phyloP scores from a whole-genome alignment of 2,113 vertebrate species.

The Struthidea cinerea region DNA sequence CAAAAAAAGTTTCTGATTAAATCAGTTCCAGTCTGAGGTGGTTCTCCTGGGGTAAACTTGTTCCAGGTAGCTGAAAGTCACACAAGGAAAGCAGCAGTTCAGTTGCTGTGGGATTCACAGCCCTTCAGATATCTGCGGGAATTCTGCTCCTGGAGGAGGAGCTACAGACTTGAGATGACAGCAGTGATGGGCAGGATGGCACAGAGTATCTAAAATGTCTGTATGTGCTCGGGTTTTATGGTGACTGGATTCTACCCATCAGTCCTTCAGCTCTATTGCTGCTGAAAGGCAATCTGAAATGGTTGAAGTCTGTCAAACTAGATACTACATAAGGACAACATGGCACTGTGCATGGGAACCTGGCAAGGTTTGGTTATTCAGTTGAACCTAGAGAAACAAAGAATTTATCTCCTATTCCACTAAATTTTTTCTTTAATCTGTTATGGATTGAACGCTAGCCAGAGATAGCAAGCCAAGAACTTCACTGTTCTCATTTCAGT shows the following conservation, averaged over 20 bases:
- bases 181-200: not conserved
- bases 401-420: slow-evolving; percentile 15
- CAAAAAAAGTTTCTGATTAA: not conserved
- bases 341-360: not conserved
- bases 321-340: not conserved
- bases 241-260: not conserved
- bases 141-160: not conserved
- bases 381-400: slow-evolving; percentile 17
- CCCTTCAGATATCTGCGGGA: not conserved
- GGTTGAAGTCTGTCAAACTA: not conserved
- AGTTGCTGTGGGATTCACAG: not conserved
- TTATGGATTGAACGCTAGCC: not conserved
- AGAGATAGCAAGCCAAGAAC: slow-evolving; percentile 12
- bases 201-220: not conserved
- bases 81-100: not conserved
- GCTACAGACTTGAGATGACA: not conserved
- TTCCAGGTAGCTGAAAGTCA: not conserved
- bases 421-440: slow-evolving; percentile 29
- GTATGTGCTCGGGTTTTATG: not conserved
- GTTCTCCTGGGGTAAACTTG: not conserved
- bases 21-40: not conserved
- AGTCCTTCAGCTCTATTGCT: not conserved
- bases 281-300: not conserved
- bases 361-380: not conserved
- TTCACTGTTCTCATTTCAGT: slow-evolving; percentile 6